These are phyloP conservation scores for Scaeva pyrastri DNA, from an alignment of 2,888 invertebrate genomes.

Conservation along the genomic window DNA sequence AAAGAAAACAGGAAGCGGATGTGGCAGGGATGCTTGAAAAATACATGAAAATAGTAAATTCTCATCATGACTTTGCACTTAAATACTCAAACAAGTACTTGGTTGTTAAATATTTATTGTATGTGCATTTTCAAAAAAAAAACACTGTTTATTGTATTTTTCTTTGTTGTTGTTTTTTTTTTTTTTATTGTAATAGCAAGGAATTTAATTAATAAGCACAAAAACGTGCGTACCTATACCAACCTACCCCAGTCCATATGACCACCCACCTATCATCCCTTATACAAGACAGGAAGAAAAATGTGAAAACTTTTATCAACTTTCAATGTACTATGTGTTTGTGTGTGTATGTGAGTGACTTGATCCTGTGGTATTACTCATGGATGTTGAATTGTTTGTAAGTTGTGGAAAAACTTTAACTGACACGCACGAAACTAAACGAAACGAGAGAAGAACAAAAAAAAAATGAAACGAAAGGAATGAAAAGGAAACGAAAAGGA, in stretches of 20 bases:
- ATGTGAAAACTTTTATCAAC: constrained; percentile 42
- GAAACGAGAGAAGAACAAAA: too few species aligned
- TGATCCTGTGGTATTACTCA: constrained; percentile 9
- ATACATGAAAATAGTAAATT: constrained; percentile 49
- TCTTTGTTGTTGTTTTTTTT: neutral
- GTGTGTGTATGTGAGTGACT: neutral
- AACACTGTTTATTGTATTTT: neutral
- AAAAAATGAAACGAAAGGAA: too few species aligned
- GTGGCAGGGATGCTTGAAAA: neutral
- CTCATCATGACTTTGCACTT: constrained; percentile 59
- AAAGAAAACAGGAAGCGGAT: neutral
- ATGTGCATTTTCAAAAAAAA: constrained; percentile 20
- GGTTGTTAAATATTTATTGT: constrained; percentile 43
- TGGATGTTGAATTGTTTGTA: neutral
- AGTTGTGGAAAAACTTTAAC: constrained; percentile 25
- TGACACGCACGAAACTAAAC: constrained; percentile 25
- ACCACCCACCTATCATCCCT: too few species aligned
- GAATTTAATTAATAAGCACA: constrained; percentile 64
- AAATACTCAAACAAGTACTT: constrained; percentile 54
- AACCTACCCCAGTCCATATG: neutral
- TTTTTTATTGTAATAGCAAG: neutral
- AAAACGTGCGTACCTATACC: constrained; percentile 34
- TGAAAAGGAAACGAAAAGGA: too few species aligned
- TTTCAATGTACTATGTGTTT: neutral
- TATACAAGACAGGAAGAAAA: constrained; percentile 5